Evolutionary conservation across 2,113 vertebrate species (phyloP).

Genomic region (Pristiophorus japonicus): DNA sequence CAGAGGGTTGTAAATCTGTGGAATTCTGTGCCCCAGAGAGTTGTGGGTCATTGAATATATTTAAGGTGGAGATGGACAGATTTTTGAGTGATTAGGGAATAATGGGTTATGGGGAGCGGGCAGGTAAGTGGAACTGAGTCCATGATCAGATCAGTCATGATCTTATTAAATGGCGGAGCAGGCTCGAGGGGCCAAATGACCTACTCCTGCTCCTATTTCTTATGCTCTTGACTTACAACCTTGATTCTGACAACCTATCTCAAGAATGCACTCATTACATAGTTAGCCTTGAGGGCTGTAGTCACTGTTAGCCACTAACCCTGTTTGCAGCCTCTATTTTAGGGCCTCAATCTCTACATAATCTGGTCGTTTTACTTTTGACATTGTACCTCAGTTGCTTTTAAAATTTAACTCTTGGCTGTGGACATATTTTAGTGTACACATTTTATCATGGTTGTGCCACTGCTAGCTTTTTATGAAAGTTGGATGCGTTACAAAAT

Average conservation of each 20-base stretch:
- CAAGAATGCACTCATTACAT: neutral
- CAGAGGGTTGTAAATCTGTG: too few species aligned
- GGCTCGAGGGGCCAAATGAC: too few species aligned
- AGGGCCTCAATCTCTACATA: neutral
- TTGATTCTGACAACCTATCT: neutral
- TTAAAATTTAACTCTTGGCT: neutral
- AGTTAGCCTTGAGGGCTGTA: neutral
- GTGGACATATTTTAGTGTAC: neutral
- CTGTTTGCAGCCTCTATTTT: neutral
- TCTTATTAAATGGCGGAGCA: too few species aligned
- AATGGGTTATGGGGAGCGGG: too few species aligned
- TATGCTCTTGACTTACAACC: neutral
- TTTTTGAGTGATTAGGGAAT: too few species aligned
- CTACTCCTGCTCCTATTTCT: too few species aligned
- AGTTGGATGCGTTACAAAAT: neutral
- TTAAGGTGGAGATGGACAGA: too few species aligned
- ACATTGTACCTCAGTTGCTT: neutral
- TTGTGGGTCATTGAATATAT: too few species aligned
- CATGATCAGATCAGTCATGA: too few species aligned
- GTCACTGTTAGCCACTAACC: neutral
- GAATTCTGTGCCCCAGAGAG: too few species aligned
- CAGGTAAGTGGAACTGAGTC: too few species aligned
- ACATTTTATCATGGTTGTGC: neutral
- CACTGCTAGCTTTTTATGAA: neutral
- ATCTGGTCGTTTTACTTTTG: neutral